These are phyloP conservation scores for Conomelus anceps DNA, from an alignment of 2,888 invertebrate genomes.

Conservation along the genomic window DNA sequence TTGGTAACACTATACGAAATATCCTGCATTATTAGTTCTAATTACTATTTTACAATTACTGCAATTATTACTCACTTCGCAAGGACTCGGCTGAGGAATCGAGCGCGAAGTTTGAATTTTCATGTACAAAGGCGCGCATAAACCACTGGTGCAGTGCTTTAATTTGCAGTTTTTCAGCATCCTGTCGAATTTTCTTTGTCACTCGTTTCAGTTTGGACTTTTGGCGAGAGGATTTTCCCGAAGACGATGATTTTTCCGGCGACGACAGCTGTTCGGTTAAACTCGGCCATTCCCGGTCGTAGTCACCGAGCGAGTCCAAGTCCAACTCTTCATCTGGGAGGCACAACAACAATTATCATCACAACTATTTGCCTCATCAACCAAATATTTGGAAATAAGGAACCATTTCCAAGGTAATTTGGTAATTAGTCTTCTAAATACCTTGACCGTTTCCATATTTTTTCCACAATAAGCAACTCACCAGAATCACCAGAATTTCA, in stretches of 20 bases:
- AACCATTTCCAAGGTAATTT: no score
- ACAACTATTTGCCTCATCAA: no score
- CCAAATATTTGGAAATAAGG: no score
- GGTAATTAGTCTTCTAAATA: slow-evolving; percentile 2
- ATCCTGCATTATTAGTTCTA: background rate
- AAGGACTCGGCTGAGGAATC: slow-evolving; percentile 26
- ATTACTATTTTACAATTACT: background rate
- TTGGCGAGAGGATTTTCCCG: slow-evolving; percentile 16
- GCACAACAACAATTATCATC: background rate
- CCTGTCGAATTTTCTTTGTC: slow-evolving; percentile 32
- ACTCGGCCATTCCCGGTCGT: slow-evolving; percentile 21
- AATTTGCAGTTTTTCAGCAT: slow-evolving; percentile 33
- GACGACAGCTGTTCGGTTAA: slow-evolving; percentile 12
- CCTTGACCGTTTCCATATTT: background rate
- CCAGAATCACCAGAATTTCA: background rate
- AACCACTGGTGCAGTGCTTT: slow-evolving; percentile 34
- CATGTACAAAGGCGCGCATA: slow-evolving; percentile 31
- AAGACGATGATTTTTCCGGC: slow-evolving; percentile 6
- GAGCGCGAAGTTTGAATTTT: slow-evolving; percentile 30
- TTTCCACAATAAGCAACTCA: background rate
- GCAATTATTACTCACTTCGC: slow-evolving; percentile 31
- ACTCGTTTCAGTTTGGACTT: slow-evolving; percentile 32
- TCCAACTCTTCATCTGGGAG: slow-evolving; percentile 24
- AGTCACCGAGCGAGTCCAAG: slow-evolving; percentile 16
- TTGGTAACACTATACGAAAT: background rate